Percentiles rank a stretch among this genome's conserved stretches.
These are phyloP conservation scores for Hepsetus odoe DNA, from an alignment of 2,113 vertebrate genomes.

Conservation along the genomic window DNA sequence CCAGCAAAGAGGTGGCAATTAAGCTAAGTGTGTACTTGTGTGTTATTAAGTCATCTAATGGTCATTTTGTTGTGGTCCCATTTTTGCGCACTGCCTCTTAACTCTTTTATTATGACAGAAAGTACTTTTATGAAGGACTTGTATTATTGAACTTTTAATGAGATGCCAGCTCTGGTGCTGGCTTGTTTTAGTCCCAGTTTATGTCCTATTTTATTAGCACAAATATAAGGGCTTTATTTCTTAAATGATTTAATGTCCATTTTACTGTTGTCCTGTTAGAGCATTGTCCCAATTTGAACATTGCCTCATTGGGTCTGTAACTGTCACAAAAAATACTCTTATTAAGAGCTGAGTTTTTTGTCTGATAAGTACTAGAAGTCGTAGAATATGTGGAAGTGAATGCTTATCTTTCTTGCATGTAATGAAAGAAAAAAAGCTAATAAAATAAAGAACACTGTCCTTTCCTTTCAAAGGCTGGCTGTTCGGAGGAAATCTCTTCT, in stretches of 20 bases:
- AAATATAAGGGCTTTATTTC: no score
- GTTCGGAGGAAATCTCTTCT: not conserved
- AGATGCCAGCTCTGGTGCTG: no score
- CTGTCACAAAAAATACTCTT: not conserved
- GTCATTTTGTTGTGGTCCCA: not conserved
- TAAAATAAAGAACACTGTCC: not conserved
- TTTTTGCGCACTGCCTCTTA: not conserved
- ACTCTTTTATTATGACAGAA: not conserved
- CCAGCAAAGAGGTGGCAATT: constrained; percentile 5
- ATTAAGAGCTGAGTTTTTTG: no score
- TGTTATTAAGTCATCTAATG: not conserved
- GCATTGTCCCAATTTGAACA: not conserved
- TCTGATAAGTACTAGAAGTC: no score
- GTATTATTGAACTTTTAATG: not conserved
- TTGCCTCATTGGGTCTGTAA: not conserved
- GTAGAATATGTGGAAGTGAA: no score
- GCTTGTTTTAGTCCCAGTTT: no score
- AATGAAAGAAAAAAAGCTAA: not conserved
- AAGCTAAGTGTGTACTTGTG: not conserved
- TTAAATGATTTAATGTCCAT: not conserved
- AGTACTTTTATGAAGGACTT: not conserved
- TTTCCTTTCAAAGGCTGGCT: not conserved
- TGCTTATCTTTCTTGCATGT: no score
- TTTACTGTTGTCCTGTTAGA: not conserved
- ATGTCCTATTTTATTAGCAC: no score